These are phyloP conservation scores for Orgyia antiqua DNA, from an alignment of 2,888 invertebrate species.

Conservation along the genomic window DNA sequence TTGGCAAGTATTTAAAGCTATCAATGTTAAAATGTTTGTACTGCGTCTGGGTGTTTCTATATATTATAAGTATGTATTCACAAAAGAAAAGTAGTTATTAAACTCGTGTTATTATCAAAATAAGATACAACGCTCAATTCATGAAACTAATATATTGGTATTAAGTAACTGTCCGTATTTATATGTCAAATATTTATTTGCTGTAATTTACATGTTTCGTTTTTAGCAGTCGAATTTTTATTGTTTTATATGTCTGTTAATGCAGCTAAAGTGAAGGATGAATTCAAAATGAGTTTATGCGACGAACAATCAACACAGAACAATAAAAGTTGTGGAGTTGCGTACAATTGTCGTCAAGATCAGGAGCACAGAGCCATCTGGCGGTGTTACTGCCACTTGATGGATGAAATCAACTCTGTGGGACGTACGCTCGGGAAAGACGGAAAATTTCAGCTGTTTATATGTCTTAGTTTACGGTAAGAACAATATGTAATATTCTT, in stretches of 20 bases:
- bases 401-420: constrained; percentile 91
- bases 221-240: too few relatives aligned
- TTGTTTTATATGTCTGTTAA: constrained; percentile 16
- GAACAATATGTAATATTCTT: too few relatives aligned
- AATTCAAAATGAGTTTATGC: constrained; percentile 85
- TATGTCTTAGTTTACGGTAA: constrained; percentile 94
- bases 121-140: too few relatives aligned
- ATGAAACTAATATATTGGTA: too few relatives aligned
- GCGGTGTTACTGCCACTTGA: constrained; percentile 91
- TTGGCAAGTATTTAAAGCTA: constrained; percentile 81
- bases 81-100: too few relatives aligned
- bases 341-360: constrained; percentile 65
- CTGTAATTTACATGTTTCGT: too few relatives aligned
- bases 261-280: constrained; percentile 87
- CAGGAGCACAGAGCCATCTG: constrained; percentile 85
- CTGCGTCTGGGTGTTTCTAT: too few relatives aligned
- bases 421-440: constrained; percentile 95
- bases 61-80: too few relatives aligned
- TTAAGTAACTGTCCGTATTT: too few relatives aligned
- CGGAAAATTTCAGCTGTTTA: constrained; percentile 97
- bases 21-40: neutral
- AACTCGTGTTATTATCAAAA: too few relatives aligned
- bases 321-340: constrained; percentile 54
- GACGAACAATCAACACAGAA: constrained; percentile 72
- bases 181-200: too few relatives aligned